Evolutionary conservation across 2,797 vertebrate genomes (phyloP).

Genomic region (Syndactyla subalaris): DNA sequence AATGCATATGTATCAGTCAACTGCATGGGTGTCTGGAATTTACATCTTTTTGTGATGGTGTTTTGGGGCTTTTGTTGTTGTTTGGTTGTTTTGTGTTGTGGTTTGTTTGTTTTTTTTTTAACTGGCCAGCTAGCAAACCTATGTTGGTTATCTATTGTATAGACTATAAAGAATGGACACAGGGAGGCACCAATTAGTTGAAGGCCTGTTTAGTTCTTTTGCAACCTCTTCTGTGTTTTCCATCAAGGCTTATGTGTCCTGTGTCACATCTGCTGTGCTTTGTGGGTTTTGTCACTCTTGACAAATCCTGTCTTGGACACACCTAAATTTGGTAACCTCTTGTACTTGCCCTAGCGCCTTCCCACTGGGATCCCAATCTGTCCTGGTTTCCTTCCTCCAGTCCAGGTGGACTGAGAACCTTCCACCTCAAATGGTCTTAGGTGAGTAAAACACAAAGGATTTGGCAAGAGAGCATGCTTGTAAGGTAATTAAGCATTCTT

Average conservation of each 20-base stretch:
- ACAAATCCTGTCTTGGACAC: not conserved
- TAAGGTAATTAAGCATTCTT: not conserved
- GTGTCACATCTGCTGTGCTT: not conserved
- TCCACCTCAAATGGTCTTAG: not conserved
- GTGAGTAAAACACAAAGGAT: not conserved
- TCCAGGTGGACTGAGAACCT: not conserved
- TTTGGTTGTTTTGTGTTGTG: not conserved
- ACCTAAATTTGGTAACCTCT: not conserved
- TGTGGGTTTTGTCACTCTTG: not conserved
- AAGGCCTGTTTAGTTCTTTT: not conserved
- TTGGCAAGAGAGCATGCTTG: not conserved
- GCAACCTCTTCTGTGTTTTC: not conserved
- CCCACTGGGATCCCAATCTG: not conserved
- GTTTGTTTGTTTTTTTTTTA: not conserved
- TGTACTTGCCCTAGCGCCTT: not conserved
- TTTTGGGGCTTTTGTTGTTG: not conserved
- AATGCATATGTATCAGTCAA: not conserved
- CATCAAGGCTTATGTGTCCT: not conserved
- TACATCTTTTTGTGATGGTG: not conserved
- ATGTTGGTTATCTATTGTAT: not conserved
- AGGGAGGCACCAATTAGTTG: not conserved
- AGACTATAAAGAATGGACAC: not conserved
- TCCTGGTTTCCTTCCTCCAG: not conserved
- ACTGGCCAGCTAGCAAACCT: not conserved
- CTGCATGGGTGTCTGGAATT: not conserved